These are phyloP conservation scores for Numenius arquata DNA, from an alignment of 2,113 vertebrate genomes.

Conservation along the genomic window DNA sequence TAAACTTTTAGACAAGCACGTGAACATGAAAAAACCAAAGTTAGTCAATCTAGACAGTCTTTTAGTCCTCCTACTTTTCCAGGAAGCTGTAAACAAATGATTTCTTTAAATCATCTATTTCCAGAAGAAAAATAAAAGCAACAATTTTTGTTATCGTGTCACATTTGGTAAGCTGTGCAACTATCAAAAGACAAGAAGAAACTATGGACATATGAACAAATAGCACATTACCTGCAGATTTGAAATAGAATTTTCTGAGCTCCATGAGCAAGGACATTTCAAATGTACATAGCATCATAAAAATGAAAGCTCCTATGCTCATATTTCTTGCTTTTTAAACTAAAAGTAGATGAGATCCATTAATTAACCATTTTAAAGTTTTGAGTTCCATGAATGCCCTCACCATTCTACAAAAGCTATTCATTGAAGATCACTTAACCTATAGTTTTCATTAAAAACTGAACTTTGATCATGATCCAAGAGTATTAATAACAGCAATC, in stretches of 20 bases:
- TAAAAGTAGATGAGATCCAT: conserved; percentile 1
- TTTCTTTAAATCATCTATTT: not conserved
- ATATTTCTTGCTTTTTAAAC: conserved; percentile 21
- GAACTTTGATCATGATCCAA: not conserved
- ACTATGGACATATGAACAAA: not conserved
- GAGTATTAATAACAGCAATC: not conserved
- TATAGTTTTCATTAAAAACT: not conserved
- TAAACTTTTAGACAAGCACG: not conserved
- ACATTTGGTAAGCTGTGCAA: not conserved
- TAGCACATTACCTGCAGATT: not conserved
- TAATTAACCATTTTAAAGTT: conserved; percentile 31
- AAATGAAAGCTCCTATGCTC: not conserved
- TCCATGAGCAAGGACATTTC: not conserved
- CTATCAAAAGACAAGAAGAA: not conserved
- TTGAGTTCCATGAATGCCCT: conserved; percentile 10
- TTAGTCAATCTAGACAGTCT: not conserved
- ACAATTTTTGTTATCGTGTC: not conserved
- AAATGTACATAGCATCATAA: not conserved
- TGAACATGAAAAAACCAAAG: not conserved
- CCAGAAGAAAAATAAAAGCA: not conserved
- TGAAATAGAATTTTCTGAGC: not conserved
- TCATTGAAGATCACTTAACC: not conserved
- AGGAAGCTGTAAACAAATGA: not conserved
- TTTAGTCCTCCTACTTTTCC: not conserved
- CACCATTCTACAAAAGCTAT: conserved; percentile 40